These are phyloP conservation scores for Toxotes chatareus DNA, from an alignment of 2,113 vertebrate genomes.

Conservation along the genomic window DNA sequence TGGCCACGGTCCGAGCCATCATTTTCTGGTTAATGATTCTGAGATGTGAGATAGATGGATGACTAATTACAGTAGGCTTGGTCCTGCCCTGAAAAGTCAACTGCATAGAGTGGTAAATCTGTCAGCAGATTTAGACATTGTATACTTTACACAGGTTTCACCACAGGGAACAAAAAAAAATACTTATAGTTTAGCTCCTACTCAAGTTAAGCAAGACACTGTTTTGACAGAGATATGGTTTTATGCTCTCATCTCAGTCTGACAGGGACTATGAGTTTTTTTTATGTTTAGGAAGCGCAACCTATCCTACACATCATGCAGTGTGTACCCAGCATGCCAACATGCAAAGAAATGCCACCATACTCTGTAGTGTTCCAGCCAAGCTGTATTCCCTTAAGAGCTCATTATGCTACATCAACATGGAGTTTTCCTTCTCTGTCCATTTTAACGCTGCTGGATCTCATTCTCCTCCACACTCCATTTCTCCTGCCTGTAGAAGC, in stretches of 20 bases:
- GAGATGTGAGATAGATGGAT: conserved; percentile 61
- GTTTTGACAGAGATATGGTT: not conserved
- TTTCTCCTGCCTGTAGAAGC: conserved; percentile 53
- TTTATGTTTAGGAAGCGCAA: not conserved
- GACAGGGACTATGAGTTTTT: not conserved
- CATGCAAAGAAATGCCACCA: conserved; percentile 30
- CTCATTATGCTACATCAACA: conserved; percentile 51
- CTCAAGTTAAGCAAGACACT: not conserved
- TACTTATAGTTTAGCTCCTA: not conserved
- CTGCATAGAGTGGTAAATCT: conserved; percentile 19
- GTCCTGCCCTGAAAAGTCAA: conserved; percentile 22
- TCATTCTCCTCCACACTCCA: conserved; percentile 20
- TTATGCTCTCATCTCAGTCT: conserved; percentile 8
- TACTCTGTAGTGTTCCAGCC: not conserved
- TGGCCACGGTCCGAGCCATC: conserved; percentile 33
- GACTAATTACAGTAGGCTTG: conserved; percentile 56
- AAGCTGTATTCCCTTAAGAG: conserved; percentile 14
- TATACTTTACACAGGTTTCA: not conserved
- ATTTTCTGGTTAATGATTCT: conserved; percentile 75
- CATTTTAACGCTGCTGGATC: conserved; percentile 14
- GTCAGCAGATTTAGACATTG: conserved; percentile 25
- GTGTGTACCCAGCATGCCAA: not conserved
- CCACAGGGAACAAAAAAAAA: not conserved
- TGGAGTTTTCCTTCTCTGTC: conserved; percentile 12
- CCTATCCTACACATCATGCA: not conserved